Base-by-base conservation (phyloP, 1,140 invertebrate species). In the Penaeus vannamei region DNA sequence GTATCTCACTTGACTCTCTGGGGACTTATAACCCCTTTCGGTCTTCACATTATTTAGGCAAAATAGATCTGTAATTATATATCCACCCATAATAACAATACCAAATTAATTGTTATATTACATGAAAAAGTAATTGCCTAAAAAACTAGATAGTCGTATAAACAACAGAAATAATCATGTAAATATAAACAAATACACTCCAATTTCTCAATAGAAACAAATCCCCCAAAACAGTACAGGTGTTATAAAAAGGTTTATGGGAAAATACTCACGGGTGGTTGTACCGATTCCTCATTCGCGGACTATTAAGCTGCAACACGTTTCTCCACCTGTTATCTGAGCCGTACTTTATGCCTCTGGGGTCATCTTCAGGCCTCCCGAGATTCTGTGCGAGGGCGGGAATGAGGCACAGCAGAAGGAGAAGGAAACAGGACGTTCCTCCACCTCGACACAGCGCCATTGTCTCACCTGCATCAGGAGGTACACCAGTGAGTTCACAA, bases 231-330 rank as follows among this genome's bases (percentile, higher is more conserved):
- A 5, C 42, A 76, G 17, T 60, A 17, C 42, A 66, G 36, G 1
- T 2, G 7, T 19, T 10, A 61, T 0, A 23, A 81, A 81, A 46
- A 26, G 62, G 12, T 46, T 81, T 29, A 12, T 19, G 17, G 14
- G 69, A 1, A 0, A 14, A 14, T 17, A 90, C 90, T 90, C 60
- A 91, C 90, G 90, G 90, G 29, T 91, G 90, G 46, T 90, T 89
- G 77, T 87, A 90, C 22, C 87, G 77, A 23, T 91, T 90, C 29
- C 60, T 36, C 53, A 89, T 46, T 22, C 90, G 87, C 19, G 84
- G 64, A 69, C 46, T 86, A 72, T 91, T 91, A 26, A 53, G 17
- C 0, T 80, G 19, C 0, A 85, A 60, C 17, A 86, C 42, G 20
- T 72, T 77, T 61, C 64, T 88, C 87, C 84, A 91, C n/a, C 87